Percentiles rank a stretch among this genome's conserved stretches.
phyloP scores from a whole-genome alignment of 2,797 vertebrate species.

The Cichlasoma orientale region DNA sequence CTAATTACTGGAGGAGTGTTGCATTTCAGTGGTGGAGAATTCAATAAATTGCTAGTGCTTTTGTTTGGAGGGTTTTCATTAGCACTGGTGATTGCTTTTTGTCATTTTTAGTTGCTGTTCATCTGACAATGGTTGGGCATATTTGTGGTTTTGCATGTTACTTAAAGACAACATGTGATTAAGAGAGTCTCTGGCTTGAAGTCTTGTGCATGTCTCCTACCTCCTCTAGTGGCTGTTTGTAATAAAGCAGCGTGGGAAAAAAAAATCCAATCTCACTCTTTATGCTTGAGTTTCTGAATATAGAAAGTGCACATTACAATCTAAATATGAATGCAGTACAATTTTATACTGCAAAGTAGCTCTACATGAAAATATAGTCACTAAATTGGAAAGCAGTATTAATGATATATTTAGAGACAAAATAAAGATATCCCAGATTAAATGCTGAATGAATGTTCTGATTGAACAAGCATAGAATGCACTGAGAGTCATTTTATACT shows the following conservation, averaged over 20 bases:
- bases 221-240: constrained; percentile 64
- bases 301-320: not conserved
- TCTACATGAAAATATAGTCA: not conserved
- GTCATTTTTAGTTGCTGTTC: constrained; percentile 20
- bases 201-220: constrained; percentile 45
- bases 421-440: too few relatives aligned
- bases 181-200: not conserved
- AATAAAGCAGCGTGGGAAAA: constrained; percentile 27
- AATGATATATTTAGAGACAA: not conserved
- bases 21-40: constrained; percentile 13
- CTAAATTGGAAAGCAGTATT: not conserved
- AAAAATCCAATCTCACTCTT: not conserved
- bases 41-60: not conserved
- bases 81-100: constrained; percentile 13
- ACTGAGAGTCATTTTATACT: not conserved
- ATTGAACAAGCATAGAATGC: not conserved
- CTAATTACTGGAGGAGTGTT: constrained; percentile 11
- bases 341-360: not conserved
- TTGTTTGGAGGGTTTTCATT: constrained; percentile 15
- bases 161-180: constrained; percentile 40
- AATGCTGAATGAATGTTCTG: too few relatives aligned
- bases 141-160: constrained; percentile 35
- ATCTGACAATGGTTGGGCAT: constrained; percentile 24
- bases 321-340: not conserved
- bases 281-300: not conserved